Evolutionary conservation across 2,113 vertebrate genomes (phyloP).

Genomic region (Herpailurus yagouaroundi): DNA sequence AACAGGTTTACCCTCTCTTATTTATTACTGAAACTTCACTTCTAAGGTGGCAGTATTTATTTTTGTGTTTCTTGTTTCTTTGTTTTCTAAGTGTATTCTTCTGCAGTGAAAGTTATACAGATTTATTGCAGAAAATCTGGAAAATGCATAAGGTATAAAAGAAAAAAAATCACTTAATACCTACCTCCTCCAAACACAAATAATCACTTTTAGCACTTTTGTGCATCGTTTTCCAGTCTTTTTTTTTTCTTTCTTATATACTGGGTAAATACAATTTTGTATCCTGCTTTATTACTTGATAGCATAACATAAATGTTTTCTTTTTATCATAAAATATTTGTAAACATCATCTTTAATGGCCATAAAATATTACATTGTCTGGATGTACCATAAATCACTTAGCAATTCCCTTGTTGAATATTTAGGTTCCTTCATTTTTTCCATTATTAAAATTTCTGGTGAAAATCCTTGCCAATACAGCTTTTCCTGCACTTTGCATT

Average conservation of each 20-base stretch:
- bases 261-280: neutral
- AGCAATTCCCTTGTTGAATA: conserved; percentile 44
- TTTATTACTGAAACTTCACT: conserved; percentile 19
- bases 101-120: neutral
- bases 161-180: neutral
- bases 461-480: conserved; percentile 53
- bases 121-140: conserved; percentile 13
- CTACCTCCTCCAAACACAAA: neutral
- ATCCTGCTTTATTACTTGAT: neutral
- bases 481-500: conserved; percentile 15
- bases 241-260: neutral
- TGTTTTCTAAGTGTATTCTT: neutral
- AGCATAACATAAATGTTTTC: neutral
- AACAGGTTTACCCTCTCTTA: neutral
- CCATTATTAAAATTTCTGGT: neutral
- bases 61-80: conserved; percentile 11
- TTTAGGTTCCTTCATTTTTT: conserved; percentile 49
- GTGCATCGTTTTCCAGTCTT: neutral
- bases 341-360: conserved; percentile 25
- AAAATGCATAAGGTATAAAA: conserved; percentile 38
- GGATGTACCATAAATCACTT: conserved; percentile 44
- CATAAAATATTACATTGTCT: conserved; percentile 40
- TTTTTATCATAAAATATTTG: conserved; percentile 53
- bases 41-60: neutral
- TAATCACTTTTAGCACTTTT: neutral